These are phyloP conservation scores for Drosophila villosipedis DNA, from an alignment of 2,888 invertebrate species.

Conservation along the genomic window DNA sequence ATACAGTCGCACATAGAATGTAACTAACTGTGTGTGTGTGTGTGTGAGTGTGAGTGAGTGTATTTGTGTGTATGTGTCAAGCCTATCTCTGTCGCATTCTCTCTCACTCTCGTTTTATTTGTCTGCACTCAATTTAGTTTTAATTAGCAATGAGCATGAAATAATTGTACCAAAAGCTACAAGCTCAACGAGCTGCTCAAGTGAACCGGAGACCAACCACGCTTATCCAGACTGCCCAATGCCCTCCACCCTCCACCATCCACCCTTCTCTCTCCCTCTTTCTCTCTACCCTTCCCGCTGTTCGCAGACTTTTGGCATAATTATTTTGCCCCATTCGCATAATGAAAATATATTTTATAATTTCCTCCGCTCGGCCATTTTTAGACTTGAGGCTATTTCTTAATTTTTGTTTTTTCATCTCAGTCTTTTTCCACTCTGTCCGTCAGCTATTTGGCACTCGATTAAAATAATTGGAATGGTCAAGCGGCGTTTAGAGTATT, in stretches of 20 bases:
- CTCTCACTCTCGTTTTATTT: slow-evolving; percentile 6
- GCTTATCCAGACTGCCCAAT: slow-evolving; percentile 20
- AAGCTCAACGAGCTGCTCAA: slow-evolving; percentile 65
- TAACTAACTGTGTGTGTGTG: slow-evolving; percentile 7
- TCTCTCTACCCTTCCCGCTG: background rate
- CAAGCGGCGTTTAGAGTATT: slow-evolving; percentile 36
- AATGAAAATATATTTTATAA: slow-evolving; percentile 74
- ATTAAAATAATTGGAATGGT: slow-evolving; percentile 49
- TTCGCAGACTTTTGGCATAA: slow-evolving; percentile 63
- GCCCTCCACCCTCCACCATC: background rate
- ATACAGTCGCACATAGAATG: slow-evolving; percentile 14
- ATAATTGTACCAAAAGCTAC: slow-evolving; percentile 76
- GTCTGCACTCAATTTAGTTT: slow-evolving; percentile 76
- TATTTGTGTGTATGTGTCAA: background rate
- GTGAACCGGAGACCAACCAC: slow-evolving; percentile 53
- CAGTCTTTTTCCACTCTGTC: slow-evolving; percentile 1
- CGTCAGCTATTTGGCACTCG: slow-evolving; percentile 47
- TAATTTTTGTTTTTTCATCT: slow-evolving; percentile 13
- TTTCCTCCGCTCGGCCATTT: slow-evolving; percentile 51
- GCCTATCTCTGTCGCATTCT: background rate
- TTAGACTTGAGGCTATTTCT: slow-evolving; percentile 26
- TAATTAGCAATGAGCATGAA: slow-evolving; percentile 80
- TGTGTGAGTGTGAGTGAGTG: too few relatives aligned
- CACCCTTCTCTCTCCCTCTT: background rate
- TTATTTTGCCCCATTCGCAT: slow-evolving; percentile 64